Conservation (phyloP, 2,888 invertebrate species). For the Hydroisotoma schaefferi region DNA sequence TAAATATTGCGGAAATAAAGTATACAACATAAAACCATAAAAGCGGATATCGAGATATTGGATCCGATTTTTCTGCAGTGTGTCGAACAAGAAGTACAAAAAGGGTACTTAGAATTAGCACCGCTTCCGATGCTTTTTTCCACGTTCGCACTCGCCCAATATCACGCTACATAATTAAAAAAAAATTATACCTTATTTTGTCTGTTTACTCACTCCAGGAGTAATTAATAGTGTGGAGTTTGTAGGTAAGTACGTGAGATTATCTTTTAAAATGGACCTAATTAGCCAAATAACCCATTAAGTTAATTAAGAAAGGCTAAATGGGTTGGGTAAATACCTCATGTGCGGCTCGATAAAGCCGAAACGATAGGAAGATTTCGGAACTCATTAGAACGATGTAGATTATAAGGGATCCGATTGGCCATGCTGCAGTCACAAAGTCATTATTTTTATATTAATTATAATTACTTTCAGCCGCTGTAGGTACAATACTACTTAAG, state of each 20-base stretch:
- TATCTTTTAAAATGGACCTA: no score
- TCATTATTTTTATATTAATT: no score
- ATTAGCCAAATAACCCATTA: background rate
- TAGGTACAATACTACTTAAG: no score
- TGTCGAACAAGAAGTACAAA: slow-evolving; percentile 20
- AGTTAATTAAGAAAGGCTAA: background rate
- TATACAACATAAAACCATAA: slow-evolving; percentile 24
- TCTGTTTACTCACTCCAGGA: no score
- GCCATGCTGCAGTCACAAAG: slow-evolving; percentile 11
- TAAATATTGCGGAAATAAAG: slow-evolving; percentile 16
- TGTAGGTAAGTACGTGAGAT: no score
- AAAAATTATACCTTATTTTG: background rate
- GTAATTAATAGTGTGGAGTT: no score
- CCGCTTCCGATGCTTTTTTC: slow-evolving; percentile 10
- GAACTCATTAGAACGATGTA: slow-evolving; percentile 12
- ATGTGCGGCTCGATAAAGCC: slow-evolving; percentile 26
- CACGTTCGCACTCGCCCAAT: slow-evolving; percentile 18
- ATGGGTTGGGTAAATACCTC: slow-evolving; percentile 23
- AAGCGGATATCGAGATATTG: slow-evolving; percentile 11
- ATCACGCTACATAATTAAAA: slow-evolving; percentile 17
- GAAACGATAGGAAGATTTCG: slow-evolving; percentile 21
- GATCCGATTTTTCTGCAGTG: slow-evolving; percentile 10
- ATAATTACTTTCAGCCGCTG: no score
- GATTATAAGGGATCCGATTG: slow-evolving; percentile 20
- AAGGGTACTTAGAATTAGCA: slow-evolving; percentile 8